phyloP scores from a whole-genome alignment of 2,797 vertebrate species.

The Allobates femoralis region DNA sequence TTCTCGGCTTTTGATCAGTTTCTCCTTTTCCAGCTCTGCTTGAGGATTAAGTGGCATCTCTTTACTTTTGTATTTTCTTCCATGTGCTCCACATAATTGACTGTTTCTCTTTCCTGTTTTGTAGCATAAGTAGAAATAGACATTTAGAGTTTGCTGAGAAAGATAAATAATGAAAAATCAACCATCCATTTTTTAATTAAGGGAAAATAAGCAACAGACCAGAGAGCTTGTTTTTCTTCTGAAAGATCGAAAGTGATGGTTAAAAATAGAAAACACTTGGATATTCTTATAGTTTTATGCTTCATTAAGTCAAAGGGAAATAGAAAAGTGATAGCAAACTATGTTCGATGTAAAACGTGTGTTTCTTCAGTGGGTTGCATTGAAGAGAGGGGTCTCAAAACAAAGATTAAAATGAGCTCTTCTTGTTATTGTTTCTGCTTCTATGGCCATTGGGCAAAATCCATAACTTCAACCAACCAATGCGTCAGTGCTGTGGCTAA shows the following conservation, averaged over 20 bases:
- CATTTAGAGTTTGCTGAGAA: conserved; percentile 27
- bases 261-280: conserved; percentile 3
- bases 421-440: no score
- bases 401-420: background rate
- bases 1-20: conserved; percentile 22
- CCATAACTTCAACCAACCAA: no score
- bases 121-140: conserved; percentile 22
- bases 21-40: conserved; percentile 13
- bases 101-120: conserved; percentile 9
- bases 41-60: conserved; percentile 36
- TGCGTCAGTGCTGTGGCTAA: no score
- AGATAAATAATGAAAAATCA: conserved; percentile 48
- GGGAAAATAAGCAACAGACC: conserved; percentile 1
- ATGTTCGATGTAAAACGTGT: background rate
- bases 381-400: background rate
- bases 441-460: no score
- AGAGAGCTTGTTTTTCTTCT: background rate
- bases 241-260: conserved; percentile 11
- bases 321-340: background rate
- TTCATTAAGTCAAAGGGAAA: background rate
- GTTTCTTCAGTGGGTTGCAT: background rate
- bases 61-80: background rate
- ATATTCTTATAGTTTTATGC: conserved; percentile 8
- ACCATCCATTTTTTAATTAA: conserved; percentile 39
- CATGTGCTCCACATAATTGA: conserved; percentile 28